Base-by-base conservation (phyloP, 2,888 invertebrate species). In the Sesia bembeciformis region DNA sequence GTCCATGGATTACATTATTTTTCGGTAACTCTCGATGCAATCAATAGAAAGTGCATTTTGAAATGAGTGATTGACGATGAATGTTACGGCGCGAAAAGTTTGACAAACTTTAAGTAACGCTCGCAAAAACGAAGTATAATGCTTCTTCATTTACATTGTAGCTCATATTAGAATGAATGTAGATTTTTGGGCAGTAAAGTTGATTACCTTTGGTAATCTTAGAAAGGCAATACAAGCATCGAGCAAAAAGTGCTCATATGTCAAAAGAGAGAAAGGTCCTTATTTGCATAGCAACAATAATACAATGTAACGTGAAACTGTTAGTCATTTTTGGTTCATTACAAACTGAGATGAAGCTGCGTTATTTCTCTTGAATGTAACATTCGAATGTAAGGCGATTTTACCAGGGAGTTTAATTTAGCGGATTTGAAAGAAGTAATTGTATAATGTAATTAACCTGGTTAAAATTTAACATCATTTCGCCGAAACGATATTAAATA, bases 31-130 rank as follows among this genome's bases (percentile, higher is more conserved):
- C 63, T 60, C 52, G n/a, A 40, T 67, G 62, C 65, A 58, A 61
- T 67, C 60, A 52, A 60, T 69, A 70, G 72, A 75, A 75, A 76
- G 72, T 70, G 65, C 64, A 65, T 53, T 57, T 59, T 59, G 54
- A 61, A 62, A 54, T 56, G 57, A 63, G 54, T 62, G 60, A 62
- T 56, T 62, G 65, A 63, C 59, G 57, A 63, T 58, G 55, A 56
- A 57, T 58, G 56, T 55, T 23, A 23, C 2, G 7, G 38, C 39
- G 50, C 50, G 7, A 7, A 50, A 50, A 50, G 4, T 4, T 38
- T 39, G 39, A 50, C 50, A 39, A 50, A 50, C 50, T 8, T 39
- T 46, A 5, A 46, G n/a, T n/a, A 46, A 46, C 23, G 23, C 23
- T 23, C 23, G 23, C 23, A 23, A 23, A 23, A 42, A 38, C 39